Base-by-base conservation (phyloP, 2,888 invertebrate genomes). In the Parthenolecanium corni region DNA sequence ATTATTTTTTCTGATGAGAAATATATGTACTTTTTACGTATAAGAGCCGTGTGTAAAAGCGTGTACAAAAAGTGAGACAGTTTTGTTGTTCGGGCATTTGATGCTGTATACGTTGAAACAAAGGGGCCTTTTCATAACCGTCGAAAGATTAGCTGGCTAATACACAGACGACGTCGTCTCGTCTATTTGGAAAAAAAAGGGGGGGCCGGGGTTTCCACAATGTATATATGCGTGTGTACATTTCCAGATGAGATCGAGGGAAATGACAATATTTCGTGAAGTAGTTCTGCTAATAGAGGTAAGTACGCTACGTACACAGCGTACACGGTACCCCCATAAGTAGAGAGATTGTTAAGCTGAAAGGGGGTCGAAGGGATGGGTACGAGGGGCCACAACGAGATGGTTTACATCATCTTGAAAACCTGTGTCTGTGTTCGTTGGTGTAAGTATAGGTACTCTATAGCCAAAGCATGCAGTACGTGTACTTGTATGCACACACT, bases 211-310 rank as follows among this genome's bases (percentile, higher is more conserved):
- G 31, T 31, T 31, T 36, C 31, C 58, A 58, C 58, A 58, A 47
- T 47, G 58, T 58, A 47, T 58, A 47, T 58, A 9, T 31, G 31
- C 9, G 31, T 9, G 58, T 58, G 58, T 58, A 58, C 58, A 58
- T 58, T 58, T 47, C 47, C 47, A 58, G 58, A 58, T 58, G 58
- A 58, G 58, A 58, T 58, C 47, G 58, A 58, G 58, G 58, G 58
- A 58, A 58, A 58, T 47, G 58, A 58, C 58, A 58, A 58, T 58
- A 58, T 58, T 58, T 58, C 47, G 36, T 47, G 58, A 49, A 47
- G 47, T 31, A 49, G 46, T 47, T 47, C 58, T 58, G 47, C 25
- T 52, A 52, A 52, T 52, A 52, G n/a, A n/a, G 52, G 52, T 52
- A 52, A 31, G 36, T 36, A 31, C 16, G 51, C n/a, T 23, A 23